Evolutionary conservation across 1,140 invertebrate species (phyloP).

Genomic region (Caenorhabditis inopinata): DNA sequence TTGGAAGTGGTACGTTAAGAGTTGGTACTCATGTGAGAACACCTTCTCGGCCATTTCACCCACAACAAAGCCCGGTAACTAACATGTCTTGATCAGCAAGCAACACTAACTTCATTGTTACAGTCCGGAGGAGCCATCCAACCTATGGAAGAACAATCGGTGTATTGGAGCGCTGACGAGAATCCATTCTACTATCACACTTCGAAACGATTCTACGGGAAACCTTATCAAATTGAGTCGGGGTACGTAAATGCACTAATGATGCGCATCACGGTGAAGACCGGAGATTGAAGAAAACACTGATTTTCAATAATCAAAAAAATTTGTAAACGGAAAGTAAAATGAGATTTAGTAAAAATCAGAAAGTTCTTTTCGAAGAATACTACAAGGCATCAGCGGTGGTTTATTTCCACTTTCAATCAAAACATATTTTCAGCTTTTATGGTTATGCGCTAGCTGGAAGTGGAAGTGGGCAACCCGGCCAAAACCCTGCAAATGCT

Average conservation of each 20-base stretch:
- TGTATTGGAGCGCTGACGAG: constrained; percentile 66
- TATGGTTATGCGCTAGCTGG: constrained; percentile 47
- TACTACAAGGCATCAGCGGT: too few relatives aligned
- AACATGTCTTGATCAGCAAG: background rate
- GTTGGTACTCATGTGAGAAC: constrained; percentile 20
- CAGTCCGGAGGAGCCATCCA: constrained; percentile 44
- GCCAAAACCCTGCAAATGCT: background rate
- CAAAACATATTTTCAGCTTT: constrained; percentile 49
- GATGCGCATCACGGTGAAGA: too few relatives aligned
- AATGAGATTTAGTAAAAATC: too few relatives aligned
- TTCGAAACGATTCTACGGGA: constrained; percentile 60
- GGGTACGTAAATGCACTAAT: constrained; percentile 47
- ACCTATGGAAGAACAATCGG: constrained; percentile 64
- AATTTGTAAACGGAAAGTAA: too few relatives aligned
- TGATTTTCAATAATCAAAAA: too few relatives aligned
- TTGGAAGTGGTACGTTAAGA: constrained; percentile 34
- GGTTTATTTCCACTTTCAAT: too few relatives aligned
- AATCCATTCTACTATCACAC: constrained; percentile 66
- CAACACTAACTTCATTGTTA: background rate
- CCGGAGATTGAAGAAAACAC: too few relatives aligned
- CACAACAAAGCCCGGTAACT: constrained; percentile 25
- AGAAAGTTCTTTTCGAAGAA: too few relatives aligned
- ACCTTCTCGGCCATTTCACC: constrained; percentile 21
- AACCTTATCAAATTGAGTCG: constrained; percentile 58
- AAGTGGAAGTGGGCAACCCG: background rate